Base-by-base conservation (phyloP, 2,797 vertebrate genomes). In the Anguilla marmorata region DNA sequence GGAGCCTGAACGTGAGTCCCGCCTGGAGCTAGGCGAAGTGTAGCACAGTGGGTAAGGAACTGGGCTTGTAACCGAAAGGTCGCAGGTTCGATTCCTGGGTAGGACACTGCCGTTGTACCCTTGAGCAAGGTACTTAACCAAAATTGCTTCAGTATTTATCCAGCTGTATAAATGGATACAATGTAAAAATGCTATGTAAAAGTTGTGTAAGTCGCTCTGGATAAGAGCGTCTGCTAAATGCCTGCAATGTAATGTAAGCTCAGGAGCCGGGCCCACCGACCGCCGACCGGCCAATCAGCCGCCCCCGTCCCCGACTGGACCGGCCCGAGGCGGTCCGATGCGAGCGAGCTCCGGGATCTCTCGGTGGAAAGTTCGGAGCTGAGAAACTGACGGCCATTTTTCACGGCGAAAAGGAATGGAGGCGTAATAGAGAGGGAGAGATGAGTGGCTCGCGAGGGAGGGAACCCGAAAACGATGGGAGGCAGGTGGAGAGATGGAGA, bases 301-400 rank as follows among this genome's bases (percentile, higher is more conserved):
- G 4, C 3, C 21, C 16, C 58, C 58, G 19, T 24, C 58, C 16
- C 58, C 21, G 21, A 63, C 21, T 24, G 21, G 76, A 33, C 74
- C 41, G 14, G 0, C 48, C 30, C 14, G 11, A 87, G 1, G 50
- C 7, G 6, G 33, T 7, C 41, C 27, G 54, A 30, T 27, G 19
- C 41, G 76, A 52, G 45, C 30, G n/a, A 2, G 74, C 21, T 24
- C 0, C 33, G 50, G 24, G 30, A 45, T 27, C 52, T 37, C n/a
- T 33, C 24, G 45, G 50, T 50, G 24, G 27, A 58, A 7, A 56
- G 72, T 76, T 76, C 21, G 16, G 45, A 0, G 7, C 54, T 60
- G 86, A 87, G 82, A 60, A 58, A 82, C 16, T 41, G 69, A 45
- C 12, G 8, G 7, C 37, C 37, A 48, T 58, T 79, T 56, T 87